Conservation (phyloP, 1,140 invertebrate genomes). For the Drosophila pectinifera region DNA sequence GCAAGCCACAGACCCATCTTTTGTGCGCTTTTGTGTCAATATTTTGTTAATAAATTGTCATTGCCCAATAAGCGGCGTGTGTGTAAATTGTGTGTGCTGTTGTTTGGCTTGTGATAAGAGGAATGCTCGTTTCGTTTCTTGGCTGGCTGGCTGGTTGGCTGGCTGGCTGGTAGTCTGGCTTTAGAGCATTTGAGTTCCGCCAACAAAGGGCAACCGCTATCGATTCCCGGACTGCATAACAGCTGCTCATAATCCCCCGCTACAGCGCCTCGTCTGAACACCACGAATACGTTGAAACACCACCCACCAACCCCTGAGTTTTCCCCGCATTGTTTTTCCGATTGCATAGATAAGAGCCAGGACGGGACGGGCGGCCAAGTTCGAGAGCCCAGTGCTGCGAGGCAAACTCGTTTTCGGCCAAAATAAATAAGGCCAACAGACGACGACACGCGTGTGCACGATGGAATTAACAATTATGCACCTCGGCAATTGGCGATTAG, state of each 20-base stretch:
- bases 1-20: conserved; percentile 42
- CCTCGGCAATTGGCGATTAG: conserved; percentile 4
- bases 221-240: conserved; percentile 55
- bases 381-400: conserved; percentile 30
- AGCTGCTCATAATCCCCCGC: conserved; percentile 35
- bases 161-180: conserved; percentile 17
- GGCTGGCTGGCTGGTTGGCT: conserved; percentile 14
- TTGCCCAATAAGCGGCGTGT: conserved; percentile 18
- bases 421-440: background rate
- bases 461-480: conserved; percentile 6
- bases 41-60: conserved; percentile 51
- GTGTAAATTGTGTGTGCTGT: conserved; percentile 13
- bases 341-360: conserved; percentile 72
- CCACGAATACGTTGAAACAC: background rate
- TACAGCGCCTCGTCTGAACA: background rate
- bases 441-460: background rate
- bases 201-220: conserved; percentile 65
- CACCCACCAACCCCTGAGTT: background rate
- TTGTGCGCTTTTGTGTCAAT: conserved; percentile 43
- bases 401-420: conserved; percentile 36
- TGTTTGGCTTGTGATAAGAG: conserved; percentile 53
- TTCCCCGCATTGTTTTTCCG: conserved; percentile 32
- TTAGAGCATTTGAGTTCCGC: conserved; percentile 21
- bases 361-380: conserved; percentile 19
- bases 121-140: conserved; percentile 30